Conservation (phyloP, 2,797 vertebrate genomes). For the Fundulus diaphanus region DNA sequence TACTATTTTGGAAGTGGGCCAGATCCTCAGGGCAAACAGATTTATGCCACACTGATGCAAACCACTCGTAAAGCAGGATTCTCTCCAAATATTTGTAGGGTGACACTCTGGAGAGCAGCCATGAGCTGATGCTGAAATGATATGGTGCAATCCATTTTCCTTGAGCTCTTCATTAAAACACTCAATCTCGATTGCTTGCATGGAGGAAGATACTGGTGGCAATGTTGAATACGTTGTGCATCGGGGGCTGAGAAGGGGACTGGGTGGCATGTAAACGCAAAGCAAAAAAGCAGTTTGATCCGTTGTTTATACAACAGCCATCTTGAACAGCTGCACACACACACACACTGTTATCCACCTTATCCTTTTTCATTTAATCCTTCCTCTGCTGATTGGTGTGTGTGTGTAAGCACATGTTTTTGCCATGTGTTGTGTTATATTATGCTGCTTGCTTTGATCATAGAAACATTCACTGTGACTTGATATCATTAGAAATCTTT, state of each 20-base stretch:
- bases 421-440: slow-evolving; percentile 22
- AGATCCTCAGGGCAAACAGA: slow-evolving; percentile 54
- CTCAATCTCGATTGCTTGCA: slow-evolving; percentile 38
- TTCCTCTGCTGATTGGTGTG: slow-evolving; percentile 30
- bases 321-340: slow-evolving; percentile 40
- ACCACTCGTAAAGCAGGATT: slow-evolving; percentile 54
- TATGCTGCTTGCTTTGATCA: slow-evolving; percentile 8
- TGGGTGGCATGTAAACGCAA: slow-evolving; percentile 40
- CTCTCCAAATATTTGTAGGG: slow-evolving; percentile 42
- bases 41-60: slow-evolving; percentile 40
- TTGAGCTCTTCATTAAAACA: slow-evolving; percentile 10
- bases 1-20: slow-evolving; percentile 54
- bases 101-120: slow-evolving; percentile 81
- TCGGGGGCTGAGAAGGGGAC: slow-evolving; percentile 29
- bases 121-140: slow-evolving; percentile 81
- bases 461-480: slow-evolving; percentile 7
- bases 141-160: slow-evolving; percentile 81
- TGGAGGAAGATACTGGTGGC: slow-evolving; percentile 48
- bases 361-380: slow-evolving; percentile 34
- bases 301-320: slow-evolving; percentile 28
- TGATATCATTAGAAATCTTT: slow-evolving; percentile 1
- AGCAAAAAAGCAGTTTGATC: slow-evolving; percentile 37
- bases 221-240: slow-evolving; percentile 38
- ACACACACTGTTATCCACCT: slow-evolving; percentile 45
- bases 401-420: slow-evolving; percentile 35